phyloP scores from a whole-genome alignment of 2,888 invertebrate genomes.

The Rosalia funebris region DNA sequence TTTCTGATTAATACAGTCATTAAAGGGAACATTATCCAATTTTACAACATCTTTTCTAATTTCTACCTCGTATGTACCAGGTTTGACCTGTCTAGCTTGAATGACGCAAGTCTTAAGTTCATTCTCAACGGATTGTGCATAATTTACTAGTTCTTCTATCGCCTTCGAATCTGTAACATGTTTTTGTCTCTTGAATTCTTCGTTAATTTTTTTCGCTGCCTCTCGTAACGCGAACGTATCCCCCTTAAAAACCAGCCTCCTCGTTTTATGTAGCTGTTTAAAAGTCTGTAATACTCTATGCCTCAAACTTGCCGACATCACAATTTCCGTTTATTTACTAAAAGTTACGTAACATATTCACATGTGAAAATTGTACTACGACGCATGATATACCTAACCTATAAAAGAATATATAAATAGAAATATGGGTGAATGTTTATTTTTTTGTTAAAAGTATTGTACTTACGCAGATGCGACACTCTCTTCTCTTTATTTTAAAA shows the following conservation, averaged over 20 bases:
- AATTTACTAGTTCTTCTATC: constrained; percentile 76
- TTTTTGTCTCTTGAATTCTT: constrained; percentile 77
- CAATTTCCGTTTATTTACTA: not conserved
- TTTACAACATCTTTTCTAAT: constrained; percentile 71
- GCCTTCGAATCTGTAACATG: constrained; percentile 68
- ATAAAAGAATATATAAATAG: no score
- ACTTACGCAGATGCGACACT: no score
- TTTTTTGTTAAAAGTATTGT: no score
- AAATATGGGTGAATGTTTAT: no score
- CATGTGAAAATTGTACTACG: not conserved
- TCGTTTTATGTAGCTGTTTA: constrained; percentile 77
- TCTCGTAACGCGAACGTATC: constrained; percentile 72
- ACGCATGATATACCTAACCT: constrained; percentile 18
- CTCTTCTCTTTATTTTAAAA: no score
- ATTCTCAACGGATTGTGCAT: constrained; percentile 74
- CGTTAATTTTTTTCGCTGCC: constrained; percentile 78
- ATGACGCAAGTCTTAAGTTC: constrained; percentile 79
- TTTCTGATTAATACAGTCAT: constrained; percentile 30
- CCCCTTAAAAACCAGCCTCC: constrained; percentile 73
- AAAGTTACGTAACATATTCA: not conserved
- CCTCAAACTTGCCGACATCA: constrained; percentile 43
- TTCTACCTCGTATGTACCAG: constrained; percentile 72
- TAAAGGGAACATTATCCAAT: constrained; percentile 70
- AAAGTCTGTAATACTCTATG: constrained; percentile 75
- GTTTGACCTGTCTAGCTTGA: constrained; percentile 75